Base-by-base conservation (phyloP, 92 coral and sea anemone species). In the Scolanthus callimorphus region DNA sequence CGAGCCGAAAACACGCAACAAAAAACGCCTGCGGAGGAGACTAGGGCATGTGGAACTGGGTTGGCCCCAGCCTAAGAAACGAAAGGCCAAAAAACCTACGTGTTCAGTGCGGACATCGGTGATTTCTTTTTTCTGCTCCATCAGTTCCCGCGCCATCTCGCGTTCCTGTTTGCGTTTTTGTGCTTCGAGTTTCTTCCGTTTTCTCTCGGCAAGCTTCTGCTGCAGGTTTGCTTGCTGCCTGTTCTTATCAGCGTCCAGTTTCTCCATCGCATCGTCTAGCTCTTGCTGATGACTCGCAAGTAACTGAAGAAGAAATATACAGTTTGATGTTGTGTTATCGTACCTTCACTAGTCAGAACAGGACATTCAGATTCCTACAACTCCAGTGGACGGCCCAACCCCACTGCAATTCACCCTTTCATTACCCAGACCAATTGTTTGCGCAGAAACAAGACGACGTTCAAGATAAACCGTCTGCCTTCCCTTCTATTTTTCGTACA, bases 101-200 rank as follows among this genome's bases (percentile, higher is more conserved):
- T 94, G 91, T 46, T 85, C 91, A 2, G 85, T 70, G 39, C 99
- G 90, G 25, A 89, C 96, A 69, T 94, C 99, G 43, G 81, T 57
- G 21, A 94, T 47, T 49, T 94, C 99, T 59, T 88, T 94, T 63
- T 94, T 77, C 73, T 88, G 99, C 43, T 94, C 99, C 79, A 94
- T 44, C 52, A 89, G 75, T 52, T 94, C 99, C 26, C 84, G 77
- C 15, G 99, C 90, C 90, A 84, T 83, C 55, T 94, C 99, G 49
- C 92, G 86, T 57, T 94, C 99, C 52, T 84, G 99, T 29, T 94
- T 94, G 11, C 96, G 88, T 60, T 78, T 75, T 24, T 72, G 79
- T 0, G 96, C 94, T 43, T 94, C 96, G 62, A 88, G 73, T 39
- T 59, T 90, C 53, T 82, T 90, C 71, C 77, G 81, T 69, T 77